A percentile compares a stretch with the other conserved stretches of the same genome.
Conservation (phyloP, 2,888 invertebrate genomes). For the Holacanthella duospinosa region DNA sequence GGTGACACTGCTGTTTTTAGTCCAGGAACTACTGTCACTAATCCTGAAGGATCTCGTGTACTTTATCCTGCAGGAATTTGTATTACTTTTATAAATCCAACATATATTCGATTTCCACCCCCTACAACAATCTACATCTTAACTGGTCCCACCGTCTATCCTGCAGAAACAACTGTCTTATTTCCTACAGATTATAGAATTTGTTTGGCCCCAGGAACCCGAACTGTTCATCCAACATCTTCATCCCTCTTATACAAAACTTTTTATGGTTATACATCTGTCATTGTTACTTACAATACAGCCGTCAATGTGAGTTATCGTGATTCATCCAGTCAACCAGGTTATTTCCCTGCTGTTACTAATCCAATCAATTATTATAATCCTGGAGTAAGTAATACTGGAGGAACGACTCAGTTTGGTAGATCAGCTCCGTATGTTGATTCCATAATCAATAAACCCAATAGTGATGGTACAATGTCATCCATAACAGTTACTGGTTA, state of each 20-base stretch:
- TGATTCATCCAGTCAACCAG: neutral
- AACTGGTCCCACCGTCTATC: no score
- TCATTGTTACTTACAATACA: neutral
- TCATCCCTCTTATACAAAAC: neutral
- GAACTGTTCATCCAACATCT: neutral
- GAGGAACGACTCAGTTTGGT: neutral
- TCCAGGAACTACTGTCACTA: neutral
- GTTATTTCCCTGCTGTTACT: neutral
- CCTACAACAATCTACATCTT: neutral
- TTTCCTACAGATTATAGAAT: neutral
- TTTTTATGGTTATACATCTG: neutral
- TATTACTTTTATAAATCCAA: neutral
- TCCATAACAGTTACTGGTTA: neutral
- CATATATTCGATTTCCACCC: neutral
- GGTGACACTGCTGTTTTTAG: neutral
- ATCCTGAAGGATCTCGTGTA: neutral
- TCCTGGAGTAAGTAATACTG: neutral
- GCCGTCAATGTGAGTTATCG: neutral
- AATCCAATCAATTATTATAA: neutral
- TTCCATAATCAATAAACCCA: neutral
- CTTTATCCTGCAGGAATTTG: neutral
- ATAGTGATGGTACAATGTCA: neutral
- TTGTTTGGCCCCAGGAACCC: neutral
- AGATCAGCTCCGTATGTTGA: neutral
- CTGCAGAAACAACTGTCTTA: neutral